Evolutionary conservation across 2,888 invertebrate genomes (phyloP).

Genomic region (Lithophane semibrunnea): DNA sequence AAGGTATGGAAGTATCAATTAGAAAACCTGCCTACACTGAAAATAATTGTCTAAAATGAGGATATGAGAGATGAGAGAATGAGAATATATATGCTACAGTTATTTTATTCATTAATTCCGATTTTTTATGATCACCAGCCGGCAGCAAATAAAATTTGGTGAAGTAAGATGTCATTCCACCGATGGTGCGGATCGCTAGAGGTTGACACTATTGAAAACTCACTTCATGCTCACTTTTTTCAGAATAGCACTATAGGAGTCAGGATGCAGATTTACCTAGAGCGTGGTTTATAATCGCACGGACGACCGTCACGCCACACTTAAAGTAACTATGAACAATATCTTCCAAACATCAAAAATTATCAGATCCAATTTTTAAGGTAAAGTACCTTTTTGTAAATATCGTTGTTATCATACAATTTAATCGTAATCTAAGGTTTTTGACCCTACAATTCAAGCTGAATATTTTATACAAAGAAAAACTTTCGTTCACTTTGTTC

Average conservation of each 20-base stretch:
- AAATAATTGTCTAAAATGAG: background rate
- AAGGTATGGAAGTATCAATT: background rate
- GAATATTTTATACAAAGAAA: slow-evolving; percentile 4
- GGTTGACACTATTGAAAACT: too few species aligned
- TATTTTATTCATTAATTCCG: background rate
- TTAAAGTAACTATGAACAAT: slow-evolving; percentile 22
- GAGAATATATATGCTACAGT: background rate
- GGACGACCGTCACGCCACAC: slow-evolving; percentile 19
- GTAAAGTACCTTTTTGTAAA: slow-evolving; percentile 9
- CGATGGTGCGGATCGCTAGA: too few species aligned
- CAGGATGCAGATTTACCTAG: slow-evolving; percentile 23
- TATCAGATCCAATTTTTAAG: slow-evolving; percentile 10
- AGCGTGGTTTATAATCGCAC: slow-evolving; percentile 20
- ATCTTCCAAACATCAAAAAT: slow-evolving; percentile 10
- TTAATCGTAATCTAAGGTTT: slow-evolving; percentile 20
- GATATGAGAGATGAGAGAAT: too few species aligned
- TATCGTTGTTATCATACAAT: slow-evolving; percentile 16
- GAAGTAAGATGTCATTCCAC: too few species aligned
- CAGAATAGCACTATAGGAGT: background rate
- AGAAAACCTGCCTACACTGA: background rate
- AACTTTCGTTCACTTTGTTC: background rate
- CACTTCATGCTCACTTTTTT: too few species aligned
- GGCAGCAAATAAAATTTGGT: too few species aligned
- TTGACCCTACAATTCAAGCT: slow-evolving; percentile 10
- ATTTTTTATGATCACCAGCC: background rate